Evolutionary conservation across 2,888 invertebrate species (phyloP), one percentile per base, ranked within the genome.

Genomic region (Holacanthella duospinosa): DNA sequence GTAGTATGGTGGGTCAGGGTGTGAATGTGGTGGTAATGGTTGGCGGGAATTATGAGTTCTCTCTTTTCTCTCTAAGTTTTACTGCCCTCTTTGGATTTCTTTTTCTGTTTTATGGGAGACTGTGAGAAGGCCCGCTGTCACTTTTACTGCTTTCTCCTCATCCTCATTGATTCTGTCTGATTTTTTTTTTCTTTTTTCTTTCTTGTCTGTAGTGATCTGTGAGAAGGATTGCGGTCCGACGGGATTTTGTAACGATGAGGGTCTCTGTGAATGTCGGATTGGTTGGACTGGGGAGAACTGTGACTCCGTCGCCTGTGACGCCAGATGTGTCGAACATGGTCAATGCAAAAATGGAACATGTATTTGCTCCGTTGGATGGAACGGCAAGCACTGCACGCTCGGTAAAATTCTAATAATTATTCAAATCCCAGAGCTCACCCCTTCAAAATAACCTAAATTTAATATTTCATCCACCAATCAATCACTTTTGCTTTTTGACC

Each of bases 291-390:
- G 96, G 44, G 84, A 88, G 61, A 84, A 88, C 66, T 97, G 97
- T 78, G 91, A 92, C 78, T 89, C 91, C 75, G 82, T 90, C 71
- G 89, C 91, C 27, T 96, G 96, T 78, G 95, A 96, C 78, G 79
- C 83, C 66, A 84, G 93, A 66, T 99, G 99, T 78, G 87, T 88
- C 61, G 89, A 90, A 74, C 94, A 97, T 76, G 99, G 99, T 25
- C 91, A 91, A 77, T 99, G 99, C 80, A 88, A 89, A 77, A 96
- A 97, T 78, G 97, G 97, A 66, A 94, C 93, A 59, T 99, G 99
- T 78, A 88, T 93, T 62, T 99, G 99, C 78, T 88, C 91, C 61
- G 89, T 92, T 77, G 97, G 97, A 69, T 99, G 96, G 96, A 97
- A 97, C 78, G 99, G 99, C 70, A 85, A 88, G 74, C 94, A 96